Evolutionary conservation across 2,888 invertebrate species (phyloP).

Genomic region (Clivina fossor): DNA sequence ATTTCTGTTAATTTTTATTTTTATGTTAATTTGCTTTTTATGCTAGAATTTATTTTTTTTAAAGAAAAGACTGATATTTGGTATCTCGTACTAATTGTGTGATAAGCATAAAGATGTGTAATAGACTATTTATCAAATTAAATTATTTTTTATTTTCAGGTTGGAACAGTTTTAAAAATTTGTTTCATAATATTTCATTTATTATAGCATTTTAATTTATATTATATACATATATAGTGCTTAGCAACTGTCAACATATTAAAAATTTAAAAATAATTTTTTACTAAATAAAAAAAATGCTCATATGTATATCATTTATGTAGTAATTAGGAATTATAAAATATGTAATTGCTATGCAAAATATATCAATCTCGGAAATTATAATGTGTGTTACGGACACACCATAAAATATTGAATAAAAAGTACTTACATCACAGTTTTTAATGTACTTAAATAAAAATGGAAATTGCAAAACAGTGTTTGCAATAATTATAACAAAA

Average conservation of each 20-base stretch:
- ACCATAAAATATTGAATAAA: conserved; percentile 16
- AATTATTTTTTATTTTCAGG: conserved; percentile 4
- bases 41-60: conserved; percentile 16
- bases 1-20: conserved; percentile 20
- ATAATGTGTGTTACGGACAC: conserved; percentile 24
- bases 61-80: conserved; percentile 34
- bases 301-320: conserved; percentile 30
- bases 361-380: conserved; percentile 29
- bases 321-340: conserved; percentile 38
- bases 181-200: not conserved
- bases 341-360: conserved; percentile 53
- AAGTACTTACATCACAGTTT: conserved; percentile 32
- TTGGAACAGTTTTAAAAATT: not conserved
- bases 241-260: conserved; percentile 16
- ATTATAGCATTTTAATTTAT: not conserved
- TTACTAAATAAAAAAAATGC: conserved; percentile 28
- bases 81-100: conserved; percentile 34
- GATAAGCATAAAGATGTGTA: conserved; percentile 21
- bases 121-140: conserved; percentile 25
- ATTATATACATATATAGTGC: not conserved
- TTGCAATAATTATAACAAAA: conserved; percentile 29
- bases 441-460: conserved; percentile 30
- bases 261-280: conserved; percentile 20
- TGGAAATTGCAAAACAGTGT: conserved; percentile 23
- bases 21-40: conserved; percentile 12